Base-by-base conservation (phyloP, 2,888 invertebrate species). In the Drosophila setosimentum region DNA sequence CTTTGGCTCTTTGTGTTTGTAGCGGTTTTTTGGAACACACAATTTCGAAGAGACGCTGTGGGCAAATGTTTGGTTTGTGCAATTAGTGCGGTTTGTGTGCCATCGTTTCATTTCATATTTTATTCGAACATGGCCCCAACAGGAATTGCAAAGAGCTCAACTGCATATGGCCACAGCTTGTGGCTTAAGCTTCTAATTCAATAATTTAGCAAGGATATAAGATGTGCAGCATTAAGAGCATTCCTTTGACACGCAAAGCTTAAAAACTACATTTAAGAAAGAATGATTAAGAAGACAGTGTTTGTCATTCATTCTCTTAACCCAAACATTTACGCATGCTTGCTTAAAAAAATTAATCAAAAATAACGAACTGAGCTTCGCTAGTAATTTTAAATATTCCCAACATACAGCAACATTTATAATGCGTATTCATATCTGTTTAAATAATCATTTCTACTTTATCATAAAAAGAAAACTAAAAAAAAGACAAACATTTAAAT, bases 11-110 rank as follows among this genome's bases (percentile, higher is more conserved):
- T 37, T 61, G 45, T 72, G 67, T 64, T 65, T 68, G 60, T 62
- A 68, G 68, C 54, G 73, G 70, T 48, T 78, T 71, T 65, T 27
- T 24, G 30, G 21, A 30, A 16, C 37, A 62, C 53, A 54, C 40
- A 61, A 70, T 73, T 76, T 70, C 50, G 40, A 58, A 75, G 30
- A 78, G 50, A 53, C 64, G 53, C 67, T 80, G 53, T 53, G 68
- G 64, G 61, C 70, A 76, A 82, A 67, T 78, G 62, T 72, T 78
- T 76, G 69, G 79, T 66, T 79, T 72, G 64, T 54, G 79, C 80
- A 80, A 82, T 80, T 80, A 78, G 80, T 80, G 75, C 62, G 70
- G 82, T 64, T 81, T 79, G 70, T 61, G 65, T 61, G 59, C 66
- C 62, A 75, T 49, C 55, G 58, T 75, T 82, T 63, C 54, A 65